These are phyloP conservation scores for Cotesia chilonis DNA, from an alignment of 1,140 invertebrate genomes.

Conservation along the genomic window DNA sequence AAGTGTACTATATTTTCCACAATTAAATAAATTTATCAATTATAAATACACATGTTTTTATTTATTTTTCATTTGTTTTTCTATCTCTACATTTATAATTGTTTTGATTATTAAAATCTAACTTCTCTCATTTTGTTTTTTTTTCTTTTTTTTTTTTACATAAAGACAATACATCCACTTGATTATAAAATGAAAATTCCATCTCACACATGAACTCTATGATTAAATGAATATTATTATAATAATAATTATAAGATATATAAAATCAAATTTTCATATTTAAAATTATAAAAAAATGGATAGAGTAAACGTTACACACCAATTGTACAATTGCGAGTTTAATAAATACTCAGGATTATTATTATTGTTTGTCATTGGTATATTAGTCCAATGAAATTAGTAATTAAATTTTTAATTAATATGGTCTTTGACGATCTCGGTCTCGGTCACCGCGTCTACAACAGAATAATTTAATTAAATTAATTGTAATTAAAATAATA, in stretches of 20 bases:
- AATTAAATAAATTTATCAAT: conserved; percentile 60
- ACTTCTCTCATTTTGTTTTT: background rate
- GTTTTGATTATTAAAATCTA: conserved; percentile 45
- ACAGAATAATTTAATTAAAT: conserved; percentile 20
- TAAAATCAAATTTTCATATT: background rate
- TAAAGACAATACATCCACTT: conserved; percentile 36
- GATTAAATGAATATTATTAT: conserved; percentile 45
- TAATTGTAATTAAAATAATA: background rate
- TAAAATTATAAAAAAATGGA: conserved; percentile 11
- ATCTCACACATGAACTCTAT: conserved; percentile 27
- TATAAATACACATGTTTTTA: conserved; percentile 15
- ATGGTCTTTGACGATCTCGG: conserved; percentile 65
- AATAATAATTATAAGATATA: conserved; percentile 32
- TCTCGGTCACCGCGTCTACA: conserved; percentile 65
- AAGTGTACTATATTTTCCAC: conserved; percentile 63
- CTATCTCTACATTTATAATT: conserved; percentile 21
- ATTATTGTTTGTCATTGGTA: background rate
- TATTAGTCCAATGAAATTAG: background rate
- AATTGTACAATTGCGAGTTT: conserved; percentile 29
- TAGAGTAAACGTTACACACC: conserved; percentile 34
- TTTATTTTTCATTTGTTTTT: conserved; percentile 22
- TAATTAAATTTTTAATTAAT: conserved; percentile 45
- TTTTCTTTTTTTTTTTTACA: conserved; percentile 37
- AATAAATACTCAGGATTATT: conserved; percentile 17
- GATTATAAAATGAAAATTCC: conserved; percentile 38